Evolutionary conservation across 2,797 vertebrate species (phyloP).

Genomic region (Hirundo rustica): DNA sequence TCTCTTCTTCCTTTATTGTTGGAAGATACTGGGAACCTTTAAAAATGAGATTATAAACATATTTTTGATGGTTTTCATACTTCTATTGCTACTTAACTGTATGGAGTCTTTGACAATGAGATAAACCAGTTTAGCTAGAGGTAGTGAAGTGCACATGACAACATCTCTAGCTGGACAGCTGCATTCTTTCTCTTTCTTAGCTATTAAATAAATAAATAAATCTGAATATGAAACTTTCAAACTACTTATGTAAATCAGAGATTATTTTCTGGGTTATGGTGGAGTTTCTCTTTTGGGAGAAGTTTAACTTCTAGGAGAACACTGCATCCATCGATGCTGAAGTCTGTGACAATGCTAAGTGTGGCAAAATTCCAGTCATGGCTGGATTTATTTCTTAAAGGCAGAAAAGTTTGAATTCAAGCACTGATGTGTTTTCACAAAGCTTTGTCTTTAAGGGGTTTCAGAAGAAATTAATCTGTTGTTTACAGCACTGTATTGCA

Average conservation of each 20-base stretch:
- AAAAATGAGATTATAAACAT: neutral
- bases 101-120: neutral
- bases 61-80: neutral
- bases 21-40: neutral
- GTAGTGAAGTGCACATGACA: neutral
- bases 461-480: neutral
- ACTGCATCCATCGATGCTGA: rapidly evolving
- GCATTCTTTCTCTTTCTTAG: neutral
- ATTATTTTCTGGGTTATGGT: neutral
- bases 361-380: neutral
- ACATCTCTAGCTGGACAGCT: neutral
- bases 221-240: neutral
- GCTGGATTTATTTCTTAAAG: neutral
- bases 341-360: neutral
- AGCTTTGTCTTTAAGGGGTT: neutral
- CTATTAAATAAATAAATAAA: neutral
- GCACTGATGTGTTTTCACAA: neutral
- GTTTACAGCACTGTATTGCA: neutral
- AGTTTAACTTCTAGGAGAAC: neutral
- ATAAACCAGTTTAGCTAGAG: neutral
- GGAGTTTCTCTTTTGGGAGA: neutral
- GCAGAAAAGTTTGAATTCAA: neutral
- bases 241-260: neutral
- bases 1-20: neutral
- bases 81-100: neutral